phyloP scores from a whole-genome alignment of 1,140 invertebrate genomes.

The Drosophila teissieri region DNA sequence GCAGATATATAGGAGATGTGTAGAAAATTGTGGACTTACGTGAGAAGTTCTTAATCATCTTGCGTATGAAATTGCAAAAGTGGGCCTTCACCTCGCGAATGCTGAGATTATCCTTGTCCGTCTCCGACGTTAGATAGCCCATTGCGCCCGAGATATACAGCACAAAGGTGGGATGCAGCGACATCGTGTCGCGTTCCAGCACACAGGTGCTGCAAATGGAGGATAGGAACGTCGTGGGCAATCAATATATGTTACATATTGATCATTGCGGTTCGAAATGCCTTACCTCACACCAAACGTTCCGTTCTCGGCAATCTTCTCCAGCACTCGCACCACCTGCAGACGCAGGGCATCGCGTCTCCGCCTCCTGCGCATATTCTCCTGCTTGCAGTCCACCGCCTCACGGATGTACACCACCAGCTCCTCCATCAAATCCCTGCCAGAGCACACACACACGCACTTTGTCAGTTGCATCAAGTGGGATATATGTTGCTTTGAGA shows the following conservation, averaged over 20 bases:
- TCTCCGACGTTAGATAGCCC: slow-evolving; percentile 95
- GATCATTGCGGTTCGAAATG: background rate
- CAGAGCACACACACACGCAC: background rate
- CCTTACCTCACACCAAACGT: slow-evolving; percentile 94
- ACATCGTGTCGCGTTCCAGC: slow-evolving; percentile 92
- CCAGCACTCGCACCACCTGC: slow-evolving; percentile 95
- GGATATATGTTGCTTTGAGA: background rate
- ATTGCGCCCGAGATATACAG: slow-evolving; percentile 98
- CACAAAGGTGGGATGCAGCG: slow-evolving; percentile 93
- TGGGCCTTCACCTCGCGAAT: slow-evolving; percentile 95
- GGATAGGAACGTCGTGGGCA: background rate
- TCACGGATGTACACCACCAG: slow-evolving; percentile 95
- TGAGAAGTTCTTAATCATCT: slow-evolving; percentile 96
- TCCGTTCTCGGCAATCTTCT: slow-evolving; percentile 95
- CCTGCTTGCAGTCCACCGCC: slow-evolving; percentile 98
- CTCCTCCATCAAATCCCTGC: slow-evolving; percentile 98
- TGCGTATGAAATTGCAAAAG: slow-evolving; percentile 96
- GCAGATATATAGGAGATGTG: slow-evolving; percentile 5
- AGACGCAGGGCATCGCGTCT: slow-evolving; percentile 96
- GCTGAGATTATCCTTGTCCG: slow-evolving; percentile 92
- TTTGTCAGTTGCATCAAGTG: slow-evolving; percentile 14
- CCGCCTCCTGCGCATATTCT: slow-evolving; percentile 95
- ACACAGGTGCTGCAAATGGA: slow-evolving; percentile 89
- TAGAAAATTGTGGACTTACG: slow-evolving; percentile 86
- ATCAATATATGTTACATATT: background rate